Base-by-base conservation (phyloP, 2,888 invertebrate genomes). In the Callosobruchus maculatus region DNA sequence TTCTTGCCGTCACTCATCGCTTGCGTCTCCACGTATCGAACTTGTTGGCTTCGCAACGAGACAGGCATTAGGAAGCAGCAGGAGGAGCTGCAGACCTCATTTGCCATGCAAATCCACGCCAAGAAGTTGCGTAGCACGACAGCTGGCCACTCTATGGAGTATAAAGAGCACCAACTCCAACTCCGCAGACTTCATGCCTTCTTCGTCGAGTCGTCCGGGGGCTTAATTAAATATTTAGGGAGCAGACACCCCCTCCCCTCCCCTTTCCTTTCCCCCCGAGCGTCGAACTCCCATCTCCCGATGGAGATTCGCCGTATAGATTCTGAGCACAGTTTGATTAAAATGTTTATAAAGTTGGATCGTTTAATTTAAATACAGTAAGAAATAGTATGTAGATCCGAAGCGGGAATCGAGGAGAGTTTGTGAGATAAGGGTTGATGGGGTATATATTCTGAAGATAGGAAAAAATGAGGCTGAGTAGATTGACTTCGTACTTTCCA, bases 121-220 rank as follows among this genome's bases (percentile, higher is more conserved):
- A 82, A 84, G 85, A 86, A 86, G 85, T 86, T 85, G 83, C 83
- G 83, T 83, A 82, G 81, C 83, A 88, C 87, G 80, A 81, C 89
- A 89, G 88, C 88, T 89, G 89, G 88, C 86, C 85, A 87, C 87
- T n/a, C n/a, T 88, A 89, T 88, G 88, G 89, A 89, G 89, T 89
- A 88, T 88, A 89, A 89, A 89, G 88, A 88, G 87, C 87, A 83
- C 81, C 82, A 84, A 84, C 80, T 82, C 80, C 77, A 77, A 77
- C 75, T 75, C 71, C 49, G 72, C 71, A 76, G 72, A 76, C 74
- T 78, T 75, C 71, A 70, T 72, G 75, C 74, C 70, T 70, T 76
- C 74, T 78, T 78, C 49, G 49, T 49, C 49, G 49, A 49, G 49
- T 49, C 49, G 5, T 49, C 72, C 70, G 73, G 71, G 72, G 72